Base-by-base conservation (phyloP, 2,888 invertebrate genomes). In the Drosophila meridiana region DNA sequence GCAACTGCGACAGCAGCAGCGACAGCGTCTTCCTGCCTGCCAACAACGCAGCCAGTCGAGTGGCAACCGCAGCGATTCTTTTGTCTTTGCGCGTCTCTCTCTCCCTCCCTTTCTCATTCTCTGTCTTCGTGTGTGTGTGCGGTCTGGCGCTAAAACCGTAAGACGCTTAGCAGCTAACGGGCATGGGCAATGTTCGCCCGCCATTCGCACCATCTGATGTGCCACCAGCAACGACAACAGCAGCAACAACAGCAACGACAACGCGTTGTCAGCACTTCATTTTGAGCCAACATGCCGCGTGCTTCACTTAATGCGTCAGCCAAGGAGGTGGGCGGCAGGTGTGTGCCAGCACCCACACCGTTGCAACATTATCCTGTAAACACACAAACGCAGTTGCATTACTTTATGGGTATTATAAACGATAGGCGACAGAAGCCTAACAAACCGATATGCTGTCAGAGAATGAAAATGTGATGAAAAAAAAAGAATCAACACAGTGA, bases 241-340 rank as follows among this genome's bases (percentile, higher is more conserved):
- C 57, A 40, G 30, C 64, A 43, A 14, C 53, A 43, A 13, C 55
- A 63, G 64, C 71, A 20, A 63, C 58, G 73, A 72, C 81, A 82
- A 73, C 71, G 73, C 82, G 76, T 80, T 90, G 90, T 87, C 90
- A 84, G 87, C 87, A 90, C 87, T 90, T 88, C 87, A 88, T 89
- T 88, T 90, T 84, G 80, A 79, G 86, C 76, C 80, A 89, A 79
- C 84, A 76, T 89, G 84, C 82, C 74, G 77, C 74, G 75, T 87
- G 80, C 84, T 87, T 90, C 73, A 78, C 80, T 87, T 87, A 84
- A 90, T 86, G 89, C 81, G 66, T 75, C 87, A 66, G 80, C 43
- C 28, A 67, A 55, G 56, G 40, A 69, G 63, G 56, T 26, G 26
- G 6, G n/a, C 20, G 4, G 38, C 36, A 76, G 69, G 48, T 72